Percentiles rank a stretch among this genome's conserved stretches.
Conservation (phyloP, 2,888 invertebrate species). For the Pteria penguin region DNA sequence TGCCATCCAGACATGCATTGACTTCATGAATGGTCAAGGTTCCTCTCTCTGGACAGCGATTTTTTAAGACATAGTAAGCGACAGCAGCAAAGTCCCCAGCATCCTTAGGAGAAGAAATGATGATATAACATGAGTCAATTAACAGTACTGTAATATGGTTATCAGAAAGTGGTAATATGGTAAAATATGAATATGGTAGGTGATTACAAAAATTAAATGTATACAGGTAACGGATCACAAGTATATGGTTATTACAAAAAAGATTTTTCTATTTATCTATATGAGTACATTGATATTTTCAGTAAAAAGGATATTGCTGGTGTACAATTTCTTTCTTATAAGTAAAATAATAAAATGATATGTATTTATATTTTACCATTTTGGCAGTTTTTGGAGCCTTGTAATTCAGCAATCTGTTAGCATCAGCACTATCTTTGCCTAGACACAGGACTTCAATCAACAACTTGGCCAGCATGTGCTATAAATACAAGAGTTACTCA, state of each 20-base stretch:
- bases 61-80: conserved; percentile 86
- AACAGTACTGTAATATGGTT: no score
- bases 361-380: conserved; percentile 61
- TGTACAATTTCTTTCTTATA: background rate
- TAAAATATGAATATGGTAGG: no score
- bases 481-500: conserved; percentile 43
- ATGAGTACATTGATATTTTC: no score
- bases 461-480: conserved; percentile 85
- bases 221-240: no score
- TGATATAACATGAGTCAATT: background rate
- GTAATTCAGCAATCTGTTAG: conserved; percentile 82
- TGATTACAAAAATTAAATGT: no score
- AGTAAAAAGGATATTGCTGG: no score
- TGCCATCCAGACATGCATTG: conserved; percentile 87
- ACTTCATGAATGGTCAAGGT: conserved; percentile 86
- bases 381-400: conserved; percentile 82
- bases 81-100: conserved; percentile 90
- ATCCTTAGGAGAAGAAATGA: conserved; percentile 68
- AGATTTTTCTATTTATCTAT: no score
- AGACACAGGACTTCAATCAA: conserved; percentile 88
- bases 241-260: no score
- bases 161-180: no score
- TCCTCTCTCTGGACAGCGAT: conserved; percentile 81
- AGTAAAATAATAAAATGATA: background rate
- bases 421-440: conserved; percentile 84